Evolutionary conservation across 2,888 invertebrate species (phyloP).

Genomic region (Anaspis maculata): DNA sequence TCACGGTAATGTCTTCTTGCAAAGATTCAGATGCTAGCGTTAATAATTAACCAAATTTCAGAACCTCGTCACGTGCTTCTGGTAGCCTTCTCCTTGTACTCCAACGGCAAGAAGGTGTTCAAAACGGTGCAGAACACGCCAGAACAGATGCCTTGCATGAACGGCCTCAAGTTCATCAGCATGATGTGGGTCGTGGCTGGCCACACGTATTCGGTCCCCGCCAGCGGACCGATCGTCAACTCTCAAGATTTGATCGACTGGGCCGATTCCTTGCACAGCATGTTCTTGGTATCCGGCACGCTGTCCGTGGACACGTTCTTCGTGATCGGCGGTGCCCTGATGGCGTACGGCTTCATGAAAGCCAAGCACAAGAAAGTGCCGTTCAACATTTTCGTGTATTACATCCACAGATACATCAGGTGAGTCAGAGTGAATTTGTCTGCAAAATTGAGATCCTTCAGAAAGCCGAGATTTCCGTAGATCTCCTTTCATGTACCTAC

Average conservation of each 20-base stretch:
- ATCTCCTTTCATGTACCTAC: too few relatives aligned
- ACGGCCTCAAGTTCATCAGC: slow-evolving; percentile 25
- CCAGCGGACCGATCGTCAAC: slow-evolving; percentile 8
- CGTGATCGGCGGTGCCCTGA: slow-evolving; percentile 13
- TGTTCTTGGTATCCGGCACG: slow-evolving; percentile 15
- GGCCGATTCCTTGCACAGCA: slow-evolving; percentile 9
- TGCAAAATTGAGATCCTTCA: too few relatives aligned
- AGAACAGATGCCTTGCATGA: slow-evolving; percentile 26
- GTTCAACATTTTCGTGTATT: slow-evolving; percentile 17
- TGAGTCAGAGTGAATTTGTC: too few relatives aligned
- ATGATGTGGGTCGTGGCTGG: slow-evolving; percentile 44
- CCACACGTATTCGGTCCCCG: slow-evolving; percentile 24
- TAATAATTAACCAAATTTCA: too few relatives aligned
- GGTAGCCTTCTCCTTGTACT: slow-evolving; percentile 23
- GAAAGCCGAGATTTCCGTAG: too few relatives aligned
- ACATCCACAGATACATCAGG: slow-evolving; percentile 17
- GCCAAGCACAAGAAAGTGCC: slow-evolving; percentile 9
- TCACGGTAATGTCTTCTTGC: slow-evolving; percentile 11
- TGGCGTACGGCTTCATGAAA: slow-evolving; percentile 19
- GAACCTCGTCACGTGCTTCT: slow-evolving; percentile 18
- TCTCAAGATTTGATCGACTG: slow-evolving; percentile 8
- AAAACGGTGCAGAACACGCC: slow-evolving; percentile 15
- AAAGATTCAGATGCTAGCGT: slow-evolving; percentile 6
- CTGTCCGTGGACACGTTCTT: slow-evolving; percentile 21
- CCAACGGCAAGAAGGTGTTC: slow-evolving; percentile 24